Evolutionary conservation across 1,140 invertebrate species (phyloP), one percentile per base, ranked within the genome.

Genomic region (Cotesia glomerata): DNA sequence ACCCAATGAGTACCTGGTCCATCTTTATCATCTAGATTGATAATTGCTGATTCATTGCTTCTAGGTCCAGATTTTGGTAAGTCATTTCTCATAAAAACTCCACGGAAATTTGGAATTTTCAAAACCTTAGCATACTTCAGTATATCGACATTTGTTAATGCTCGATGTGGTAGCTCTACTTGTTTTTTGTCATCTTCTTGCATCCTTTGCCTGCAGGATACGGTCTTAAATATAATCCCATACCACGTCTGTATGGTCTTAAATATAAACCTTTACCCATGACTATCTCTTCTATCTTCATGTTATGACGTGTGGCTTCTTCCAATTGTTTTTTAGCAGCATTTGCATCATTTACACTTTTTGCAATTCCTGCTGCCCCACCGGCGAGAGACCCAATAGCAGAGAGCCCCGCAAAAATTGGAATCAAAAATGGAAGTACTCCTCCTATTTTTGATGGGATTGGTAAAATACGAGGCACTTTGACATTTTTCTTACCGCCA

Each of bases 231-330:
- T 69, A 71, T 14, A 79, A 59, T 54, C 80, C 80, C 4, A 72
- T 35, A 4, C 54, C 80, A 77, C 64, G 81, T 73, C 79, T 77
- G 62, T 80, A 79, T 58, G 74, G 81, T 72, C 78, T 80, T 39
- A 81, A 67, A 73, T 72, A 76, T 32, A 82, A 54, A 34, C 80
- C 79, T 54, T 78, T 77, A 49, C 80, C 80, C 36, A 84, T 26
- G 32, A 78, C 80, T 52, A 81, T 81, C 4, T 75, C 63, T 76
- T 82, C 80, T 75, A 84, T 83, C 66, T 51, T 74, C 74, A 74
- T 67, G 72, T 69, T 79, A 51, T 81, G 80, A 16, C 79, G 76
- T 63, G 69, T 69, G 56, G 18, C 68, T 52, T 80, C 76, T 26
- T 72, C 65, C 54, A 80, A 64, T 72, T 76, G 67, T 52, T 72